Percentiles rank a stretch among this genome's conserved stretches.
Conservation (phyloP, 2,113 vertebrate genomes). For the Ellobius talpinus region DNA sequence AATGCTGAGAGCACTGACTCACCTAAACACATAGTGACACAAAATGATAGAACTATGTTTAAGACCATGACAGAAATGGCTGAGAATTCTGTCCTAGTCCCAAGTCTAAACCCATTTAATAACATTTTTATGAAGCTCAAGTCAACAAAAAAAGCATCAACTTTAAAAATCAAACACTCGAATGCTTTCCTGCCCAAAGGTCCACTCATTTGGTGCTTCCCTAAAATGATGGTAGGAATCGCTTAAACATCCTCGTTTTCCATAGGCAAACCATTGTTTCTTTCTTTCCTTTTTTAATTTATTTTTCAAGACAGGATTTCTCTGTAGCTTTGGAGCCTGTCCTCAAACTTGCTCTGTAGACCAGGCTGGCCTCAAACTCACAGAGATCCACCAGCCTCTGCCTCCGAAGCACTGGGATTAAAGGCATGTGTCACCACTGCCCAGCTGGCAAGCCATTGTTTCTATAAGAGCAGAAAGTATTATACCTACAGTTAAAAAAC, state of each 20-base stretch:
- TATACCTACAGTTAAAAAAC: background rate
- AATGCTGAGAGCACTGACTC: background rate
- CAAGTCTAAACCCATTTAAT: background rate
- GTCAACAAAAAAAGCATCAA: background rate
- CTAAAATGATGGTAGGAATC: background rate
- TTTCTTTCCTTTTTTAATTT: no score
- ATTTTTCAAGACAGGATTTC: no score
- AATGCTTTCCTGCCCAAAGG: background rate
- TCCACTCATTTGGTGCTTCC: background rate
- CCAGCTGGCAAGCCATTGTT: background rate
- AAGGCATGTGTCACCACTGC: no score
- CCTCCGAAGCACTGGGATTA: no score
- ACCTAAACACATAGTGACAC: background rate
- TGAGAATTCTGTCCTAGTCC: background rate
- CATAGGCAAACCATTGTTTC: background rate
- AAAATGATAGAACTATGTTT: background rate
- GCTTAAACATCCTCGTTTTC: background rate
- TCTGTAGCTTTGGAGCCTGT: no score
- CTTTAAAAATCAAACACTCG: background rate
- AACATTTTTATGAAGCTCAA: no score
- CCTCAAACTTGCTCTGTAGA: no score
- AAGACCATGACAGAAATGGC: background rate
- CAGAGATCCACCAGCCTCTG: no score
- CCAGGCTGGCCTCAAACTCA: no score
- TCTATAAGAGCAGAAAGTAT: background rate